These are phyloP conservation scores for Apis florea DNA, from an alignment of 1,140 invertebrate genomes.

Conservation along the genomic window DNA sequence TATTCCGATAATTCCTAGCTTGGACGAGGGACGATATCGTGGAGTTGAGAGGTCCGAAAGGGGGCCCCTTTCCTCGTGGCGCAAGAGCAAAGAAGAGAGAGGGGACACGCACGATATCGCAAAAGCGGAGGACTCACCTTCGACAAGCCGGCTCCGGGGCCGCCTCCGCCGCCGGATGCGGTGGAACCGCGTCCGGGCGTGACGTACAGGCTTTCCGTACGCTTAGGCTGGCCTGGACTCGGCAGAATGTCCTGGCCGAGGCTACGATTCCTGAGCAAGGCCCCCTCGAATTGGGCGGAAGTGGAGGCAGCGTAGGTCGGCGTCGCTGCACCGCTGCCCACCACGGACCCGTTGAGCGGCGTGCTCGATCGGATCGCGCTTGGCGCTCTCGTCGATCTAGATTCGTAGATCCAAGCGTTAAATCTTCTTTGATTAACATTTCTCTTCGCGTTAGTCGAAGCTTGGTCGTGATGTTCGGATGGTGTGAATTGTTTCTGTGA, in stretches of 20 bases:
- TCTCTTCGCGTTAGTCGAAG: too few relatives aligned
- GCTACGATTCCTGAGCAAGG: slow-evolving; percentile 87
- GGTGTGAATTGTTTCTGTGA: too few relatives aligned
- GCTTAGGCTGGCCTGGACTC: slow-evolving; percentile 90
- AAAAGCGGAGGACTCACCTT: slow-evolving; percentile 76
- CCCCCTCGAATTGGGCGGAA: slow-evolving; percentile 87
- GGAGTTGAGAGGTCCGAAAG: too few relatives aligned
- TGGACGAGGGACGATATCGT: too few relatives aligned
- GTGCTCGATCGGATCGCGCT: slow-evolving; percentile 78
- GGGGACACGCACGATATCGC: too few relatives aligned
- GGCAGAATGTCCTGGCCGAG: slow-evolving; percentile 93
- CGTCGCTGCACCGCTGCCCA: slow-evolving; percentile 81
- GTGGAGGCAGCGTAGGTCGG: slow-evolving; percentile 78
- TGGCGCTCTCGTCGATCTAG: slow-evolving; percentile 79
- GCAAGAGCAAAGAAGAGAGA: too few relatives aligned
- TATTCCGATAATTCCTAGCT: too few relatives aligned
- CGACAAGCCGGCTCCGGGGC: slow-evolving; percentile 58
- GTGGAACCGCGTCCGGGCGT: slow-evolving; percentile 76
- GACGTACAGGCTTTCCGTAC: slow-evolving; percentile 92
- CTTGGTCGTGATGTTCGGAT: too few relatives aligned
- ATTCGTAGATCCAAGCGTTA: not conserved
- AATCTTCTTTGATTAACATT: not conserved
- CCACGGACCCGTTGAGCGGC: slow-evolving; percentile 75
- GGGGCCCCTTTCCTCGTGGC: too few relatives aligned
- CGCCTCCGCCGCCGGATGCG: slow-evolving; percentile 67